Evolutionary conservation across 2,797 vertebrate genomes (phyloP), one percentile per base, ranked within the genome.

Genomic region (Sciurus vulgaris): DNA sequence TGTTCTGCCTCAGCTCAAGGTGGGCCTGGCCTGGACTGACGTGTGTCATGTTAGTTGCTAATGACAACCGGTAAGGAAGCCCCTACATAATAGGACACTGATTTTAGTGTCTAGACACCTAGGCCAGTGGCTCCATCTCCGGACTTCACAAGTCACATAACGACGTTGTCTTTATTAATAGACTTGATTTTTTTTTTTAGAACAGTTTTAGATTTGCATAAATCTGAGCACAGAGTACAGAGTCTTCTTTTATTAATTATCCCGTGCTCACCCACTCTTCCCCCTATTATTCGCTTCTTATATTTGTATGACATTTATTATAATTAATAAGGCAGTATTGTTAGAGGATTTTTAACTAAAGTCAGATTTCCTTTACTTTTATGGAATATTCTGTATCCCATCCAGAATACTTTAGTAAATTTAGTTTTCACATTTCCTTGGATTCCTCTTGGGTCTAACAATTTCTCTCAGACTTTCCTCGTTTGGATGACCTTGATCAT

Each of bases 141-240:
- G 38, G 5, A 56, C 11, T 54, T 95, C 77, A 35, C 30, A 83
- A 69, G 59, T 77, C 65, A 20, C 2, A 20, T 13, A 28, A 38
- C 38, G 38, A 33, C 49, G 59, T 69, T 61, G 49, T 89, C 88
- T 59, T 47, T 84, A 63, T 61, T 12, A 35, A 35, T 30, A 65
- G 28, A 61, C 24, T 22, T 56, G 54, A 56, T 20, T 94, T 93
- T 59, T 3, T 74, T n/a, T 85, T 86, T 79, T 61, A 81, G 67
- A 63, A 51, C 30, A n/a, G 17, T 67, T 90, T 69, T 59, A 85
- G 20, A 78, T 77, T 30, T 70, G 54, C 0, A 63, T 11, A 88
- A 84, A 72, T 13, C 4, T 20, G 13, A 85, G 3, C 30, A 61
- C 35, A 24, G 38, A 65, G 35, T 49, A 10, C 13, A 72, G 28